Evolutionary conservation across 2,113 vertebrate genomes (phyloP).

Genomic region (Burhinus bistriatus): DNA sequence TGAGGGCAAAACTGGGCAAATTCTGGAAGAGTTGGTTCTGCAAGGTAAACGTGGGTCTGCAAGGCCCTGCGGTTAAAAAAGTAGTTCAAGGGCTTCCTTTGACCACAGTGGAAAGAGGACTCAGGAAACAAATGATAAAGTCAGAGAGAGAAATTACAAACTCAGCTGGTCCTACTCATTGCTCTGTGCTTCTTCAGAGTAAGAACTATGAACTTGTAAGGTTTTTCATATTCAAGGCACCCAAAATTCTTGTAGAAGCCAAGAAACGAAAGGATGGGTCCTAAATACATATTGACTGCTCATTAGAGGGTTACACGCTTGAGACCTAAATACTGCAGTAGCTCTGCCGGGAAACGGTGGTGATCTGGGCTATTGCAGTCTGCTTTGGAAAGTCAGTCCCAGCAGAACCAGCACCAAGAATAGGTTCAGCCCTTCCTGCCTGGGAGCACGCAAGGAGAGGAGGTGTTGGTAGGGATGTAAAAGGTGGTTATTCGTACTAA

Average conservation of each 20-base stretch:
- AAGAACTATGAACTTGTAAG: neutral
- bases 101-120: neutral
- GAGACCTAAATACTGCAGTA: neutral
- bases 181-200: neutral
- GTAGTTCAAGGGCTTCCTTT: neutral
- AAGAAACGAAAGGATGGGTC: neutral
- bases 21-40: neutral
- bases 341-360: neutral
- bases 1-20: neutral
- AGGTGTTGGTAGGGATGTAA: neutral
- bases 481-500: neutral
- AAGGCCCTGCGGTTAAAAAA: neutral
- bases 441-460: rapidly evolving
- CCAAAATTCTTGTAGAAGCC: neutral
- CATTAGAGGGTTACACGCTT: neutral
- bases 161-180: neutral
- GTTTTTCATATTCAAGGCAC: neutral
- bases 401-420: neutral
- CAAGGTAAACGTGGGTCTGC: neutral
- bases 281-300: neutral
- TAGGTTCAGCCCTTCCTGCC: neutral
- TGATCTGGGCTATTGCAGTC: neutral
- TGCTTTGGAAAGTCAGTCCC: neutral
- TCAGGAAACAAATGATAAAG: neutral
- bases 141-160: neutral